These are phyloP conservation scores for Pseudopipra pipra DNA, from an alignment of 2,113 vertebrate genomes.

Conservation along the genomic window DNA sequence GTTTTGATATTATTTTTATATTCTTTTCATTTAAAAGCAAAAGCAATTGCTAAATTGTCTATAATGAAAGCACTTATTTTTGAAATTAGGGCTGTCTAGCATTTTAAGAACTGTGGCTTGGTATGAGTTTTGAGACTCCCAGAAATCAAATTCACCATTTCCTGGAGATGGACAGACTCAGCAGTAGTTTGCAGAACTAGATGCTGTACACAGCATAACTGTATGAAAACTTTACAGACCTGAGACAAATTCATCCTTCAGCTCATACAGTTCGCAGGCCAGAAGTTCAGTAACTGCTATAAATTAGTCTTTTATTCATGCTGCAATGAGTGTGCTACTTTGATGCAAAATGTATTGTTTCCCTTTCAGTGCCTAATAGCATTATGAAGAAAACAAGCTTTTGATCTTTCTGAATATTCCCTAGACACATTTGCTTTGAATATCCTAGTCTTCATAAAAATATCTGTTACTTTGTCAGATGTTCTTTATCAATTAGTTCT, in stretches of 20 bases:
- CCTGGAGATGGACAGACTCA: neutral
- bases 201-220: neutral
- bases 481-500: neutral
- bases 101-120: neutral
- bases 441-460: neutral
- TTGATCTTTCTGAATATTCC: constrained; percentile 13
- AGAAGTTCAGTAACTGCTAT: neutral
- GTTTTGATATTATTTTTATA: neutral
- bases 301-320: neutral
- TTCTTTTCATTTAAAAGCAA: neutral
- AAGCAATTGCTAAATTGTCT: neutral
- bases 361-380: neutral
- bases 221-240: neutral
- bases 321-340: neutral
- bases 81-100: neutral
- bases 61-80: neutral
- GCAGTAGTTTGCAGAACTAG: neutral
- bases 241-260: neutral
- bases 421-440: neutral
- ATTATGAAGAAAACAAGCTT: constrained; percentile 28
- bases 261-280: neutral
- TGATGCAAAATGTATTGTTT: constrained; percentile 3
- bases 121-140: neutral
- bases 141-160: neutral
- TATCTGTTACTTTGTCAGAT: neutral